Evolutionary conservation across 2,797 vertebrate species (phyloP).

Genomic region (Sphenopsis melanotis): DNA sequence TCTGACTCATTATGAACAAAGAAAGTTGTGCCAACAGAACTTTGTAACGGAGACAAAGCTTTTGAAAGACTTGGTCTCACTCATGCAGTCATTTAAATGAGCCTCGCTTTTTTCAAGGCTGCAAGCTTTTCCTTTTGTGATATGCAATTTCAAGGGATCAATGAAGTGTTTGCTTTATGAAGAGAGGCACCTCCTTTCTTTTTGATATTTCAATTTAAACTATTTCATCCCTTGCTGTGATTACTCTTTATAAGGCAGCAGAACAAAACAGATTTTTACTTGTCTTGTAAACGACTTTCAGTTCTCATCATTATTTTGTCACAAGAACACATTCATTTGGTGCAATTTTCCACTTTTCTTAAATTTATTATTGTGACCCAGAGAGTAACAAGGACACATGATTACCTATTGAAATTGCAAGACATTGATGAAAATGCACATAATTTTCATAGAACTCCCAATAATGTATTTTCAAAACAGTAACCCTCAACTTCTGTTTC

Average conservation of each 20-base stretch:
- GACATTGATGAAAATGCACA: background rate
- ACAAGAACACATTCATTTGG: background rate
- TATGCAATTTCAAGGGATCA: conserved; percentile 14
- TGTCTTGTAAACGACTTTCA: background rate
- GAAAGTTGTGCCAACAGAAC: background rate
- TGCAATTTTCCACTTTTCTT: background rate
- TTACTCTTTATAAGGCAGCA: background rate
- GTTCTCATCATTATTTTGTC: background rate
- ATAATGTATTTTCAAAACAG: background rate
- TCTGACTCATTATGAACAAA: background rate
- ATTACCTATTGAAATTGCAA: background rate
- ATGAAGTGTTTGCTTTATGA: background rate
- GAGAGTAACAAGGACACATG: background rate
- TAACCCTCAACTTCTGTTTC: background rate
- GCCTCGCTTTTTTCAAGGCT: background rate
- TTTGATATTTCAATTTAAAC: conserved; percentile 16
- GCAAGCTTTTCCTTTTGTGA: conserved; percentile 26
- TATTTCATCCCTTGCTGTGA: background rate
- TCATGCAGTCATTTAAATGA: background rate
- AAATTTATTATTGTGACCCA: background rate
- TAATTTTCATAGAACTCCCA: background rate
- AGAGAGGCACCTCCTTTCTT: background rate
- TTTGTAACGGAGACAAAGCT: background rate
- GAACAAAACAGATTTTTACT: conserved; percentile 21
- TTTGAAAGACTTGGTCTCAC: background rate